Base-by-base conservation (phyloP, 2,797 vertebrate species). In the Choloepus didactylus region DNA sequence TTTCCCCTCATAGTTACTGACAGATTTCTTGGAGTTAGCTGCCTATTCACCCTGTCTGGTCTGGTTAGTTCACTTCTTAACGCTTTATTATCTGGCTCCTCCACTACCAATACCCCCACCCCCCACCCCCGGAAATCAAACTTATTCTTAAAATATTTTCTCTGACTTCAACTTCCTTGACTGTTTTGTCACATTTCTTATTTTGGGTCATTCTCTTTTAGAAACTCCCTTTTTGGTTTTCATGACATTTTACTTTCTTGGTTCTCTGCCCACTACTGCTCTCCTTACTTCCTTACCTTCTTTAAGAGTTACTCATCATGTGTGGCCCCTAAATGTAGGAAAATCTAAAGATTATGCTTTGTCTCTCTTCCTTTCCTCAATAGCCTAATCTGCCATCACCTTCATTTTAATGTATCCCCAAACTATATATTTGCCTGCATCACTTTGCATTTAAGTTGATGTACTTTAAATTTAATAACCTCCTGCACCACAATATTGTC, bases 141-240 rank as follows among this genome's bases (percentile, higher is more conserved):
- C 38, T 27, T 81, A 9, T 9, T 88, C 35, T 80, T 85, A 62
- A 81, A 54, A 70, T 62, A 19, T 80, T 54, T 64, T 64, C 19
- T 93, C 86, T 56, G 25, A 93, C 31, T 87, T 67, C 54, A 23
- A 16, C 54, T 94, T 72, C 31, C 44, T 70, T 81, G 54, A 56
- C n/a, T n/a, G 27, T 56, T 54, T n/a, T 62, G 41, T 60, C 21
- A 25, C 8, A 31, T 79, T 67, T 66, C 44, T 44, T 49, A 62
- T 69, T 25, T n/a, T 27, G 62, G 85, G 23, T 72, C 54, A 73
- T 69, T 73, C 31, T 51, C n/a, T 64, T 35, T 38, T 77, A 76
- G 80, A 86, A 56, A 56, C 29, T 64, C 25, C 18, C 9, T 69
- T 91, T 77, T 67, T 67, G 18, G n/a, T 89, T 72, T 69, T 70